These are phyloP conservation scores for Orbicella faveolata DNA, from an alignment of 64 coral and sea anemone species.

Conservation along the genomic window DNA sequence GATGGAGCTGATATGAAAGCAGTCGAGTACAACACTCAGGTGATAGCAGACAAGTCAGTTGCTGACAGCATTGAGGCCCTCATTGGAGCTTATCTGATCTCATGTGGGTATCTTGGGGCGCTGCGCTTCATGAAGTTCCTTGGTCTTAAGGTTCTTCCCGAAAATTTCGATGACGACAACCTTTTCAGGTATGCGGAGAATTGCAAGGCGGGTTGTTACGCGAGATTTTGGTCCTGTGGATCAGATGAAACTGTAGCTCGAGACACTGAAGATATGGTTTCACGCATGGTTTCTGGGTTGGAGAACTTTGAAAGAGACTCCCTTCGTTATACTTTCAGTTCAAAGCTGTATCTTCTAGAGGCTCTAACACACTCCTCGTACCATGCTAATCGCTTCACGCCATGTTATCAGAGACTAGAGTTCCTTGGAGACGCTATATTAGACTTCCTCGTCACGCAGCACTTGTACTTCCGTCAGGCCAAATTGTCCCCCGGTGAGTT, in stretches of 20 bases:
- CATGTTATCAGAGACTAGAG: constrained; percentile 81
- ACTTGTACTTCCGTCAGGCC: constrained; percentile 65
- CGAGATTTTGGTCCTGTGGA: constrained; percentile 13
- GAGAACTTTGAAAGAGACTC: constrained; percentile 40
- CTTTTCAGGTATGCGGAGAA: not conserved
- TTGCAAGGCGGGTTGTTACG: constrained; percentile 27
- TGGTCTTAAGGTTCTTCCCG: constrained; percentile 68
- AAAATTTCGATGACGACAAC: not conserved
- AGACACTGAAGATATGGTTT: constrained; percentile 7
- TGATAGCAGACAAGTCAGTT: constrained; percentile 86
- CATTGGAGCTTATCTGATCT: constrained; percentile 89
- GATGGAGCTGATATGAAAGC: no score
- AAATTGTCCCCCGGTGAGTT: constrained; percentile 76
- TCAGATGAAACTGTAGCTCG: not conserved
- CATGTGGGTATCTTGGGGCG: constrained; percentile 87
- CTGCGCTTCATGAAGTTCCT: constrained; percentile 83
- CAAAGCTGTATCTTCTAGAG: constrained; percentile 70
- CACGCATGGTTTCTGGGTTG: constrained; percentile 41
- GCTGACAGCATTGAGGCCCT: constrained; percentile 93
- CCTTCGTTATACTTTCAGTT: constrained; percentile 51
- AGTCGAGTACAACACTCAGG: constrained; percentile 39
- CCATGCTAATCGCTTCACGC: constrained; percentile 44
- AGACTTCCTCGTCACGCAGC: constrained; percentile 96
- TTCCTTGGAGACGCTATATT: constrained; percentile 94
- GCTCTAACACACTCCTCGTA: constrained; percentile 90